Evolutionary conservation across 2,113 vertebrate genomes (phyloP).

Genomic region (Macrotis lagotis): DNA sequence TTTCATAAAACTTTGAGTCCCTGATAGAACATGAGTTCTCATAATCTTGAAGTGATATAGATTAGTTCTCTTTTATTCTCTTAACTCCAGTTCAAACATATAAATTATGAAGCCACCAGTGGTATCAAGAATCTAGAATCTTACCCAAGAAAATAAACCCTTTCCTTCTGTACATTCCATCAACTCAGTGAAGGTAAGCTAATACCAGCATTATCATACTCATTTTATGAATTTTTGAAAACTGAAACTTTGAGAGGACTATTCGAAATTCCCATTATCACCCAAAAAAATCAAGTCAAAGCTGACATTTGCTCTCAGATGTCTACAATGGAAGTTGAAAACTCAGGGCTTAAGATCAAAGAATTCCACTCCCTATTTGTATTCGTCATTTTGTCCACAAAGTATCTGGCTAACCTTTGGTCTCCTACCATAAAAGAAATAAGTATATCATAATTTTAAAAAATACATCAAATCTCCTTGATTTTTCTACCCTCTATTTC

Average conservation of each 20-base stretch:
- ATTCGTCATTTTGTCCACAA: neutral
- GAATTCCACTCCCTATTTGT: neutral
- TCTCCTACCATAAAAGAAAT: neutral
- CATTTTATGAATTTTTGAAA: neutral
- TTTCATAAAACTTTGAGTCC: neutral
- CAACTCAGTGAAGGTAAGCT: neutral
- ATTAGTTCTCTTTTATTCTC: neutral
- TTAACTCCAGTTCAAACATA: neutral
- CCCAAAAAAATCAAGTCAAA: neutral
- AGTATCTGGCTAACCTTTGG: neutral
- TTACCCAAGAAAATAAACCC: neutral
- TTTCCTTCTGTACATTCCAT: neutral
- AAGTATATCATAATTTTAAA: neutral
- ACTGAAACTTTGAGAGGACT: neutral
- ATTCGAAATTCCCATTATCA: neutral
- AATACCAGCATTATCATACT: neutral
- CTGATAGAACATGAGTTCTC: neutral
- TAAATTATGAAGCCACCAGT: neutral
- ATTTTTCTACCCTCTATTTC: slow-evolving; percentile 44
- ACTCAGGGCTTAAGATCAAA: neutral
- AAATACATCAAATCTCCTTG: neutral
- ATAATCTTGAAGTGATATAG: neutral
- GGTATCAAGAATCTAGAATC: neutral
- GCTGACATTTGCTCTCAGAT: neutral
- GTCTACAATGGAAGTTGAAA: neutral